Evolutionary conservation across 2,888 invertebrate genomes (phyloP).

Genomic region (Tenthredo mesomela): DNA sequence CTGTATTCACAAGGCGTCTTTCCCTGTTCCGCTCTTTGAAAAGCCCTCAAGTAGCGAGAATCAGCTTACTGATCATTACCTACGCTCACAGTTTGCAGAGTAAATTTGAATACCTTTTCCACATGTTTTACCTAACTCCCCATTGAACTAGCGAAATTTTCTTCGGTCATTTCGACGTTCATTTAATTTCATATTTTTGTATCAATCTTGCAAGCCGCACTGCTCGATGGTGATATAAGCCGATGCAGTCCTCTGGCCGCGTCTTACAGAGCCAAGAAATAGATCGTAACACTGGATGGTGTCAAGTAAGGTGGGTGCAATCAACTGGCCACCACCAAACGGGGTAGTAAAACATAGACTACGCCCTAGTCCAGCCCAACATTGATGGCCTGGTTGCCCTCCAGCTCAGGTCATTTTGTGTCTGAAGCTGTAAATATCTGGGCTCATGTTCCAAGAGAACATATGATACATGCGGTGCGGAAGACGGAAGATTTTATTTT

Average conservation of each 20-base stretch:
- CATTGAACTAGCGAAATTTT: not conserved
- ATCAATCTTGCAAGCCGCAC: not conserved
- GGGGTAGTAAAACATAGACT: conserved; percentile 23
- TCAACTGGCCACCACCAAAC: conserved; percentile 14
- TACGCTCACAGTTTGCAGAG: not conserved
- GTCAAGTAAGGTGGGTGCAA: conserved; percentile 1
- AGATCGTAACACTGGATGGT: conserved; percentile 16
- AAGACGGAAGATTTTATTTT: not conserved
- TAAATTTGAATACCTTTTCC: not conserved
- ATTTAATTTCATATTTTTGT: not conserved
- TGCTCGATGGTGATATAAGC: not conserved
- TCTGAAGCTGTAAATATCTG: not conserved
- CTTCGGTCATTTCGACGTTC: not conserved
- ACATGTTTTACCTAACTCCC: not conserved
- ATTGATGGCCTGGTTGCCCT: not conserved
- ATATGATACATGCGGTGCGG: not conserved
- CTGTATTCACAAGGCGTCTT: not conserved
- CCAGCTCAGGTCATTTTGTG: not conserved
- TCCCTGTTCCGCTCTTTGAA: not conserved
- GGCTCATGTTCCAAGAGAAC: not conserved
- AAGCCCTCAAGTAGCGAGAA: not conserved
- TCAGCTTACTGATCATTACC: not conserved
- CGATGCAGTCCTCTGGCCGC: not conserved
- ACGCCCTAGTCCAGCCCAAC: conserved; percentile 20
- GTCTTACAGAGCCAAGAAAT: not conserved